Percentiles rank a stretch among this genome's conserved stretches.
Conservation (phyloP, 2,113 vertebrate species). For the Pseudonaja textilis region DNA sequence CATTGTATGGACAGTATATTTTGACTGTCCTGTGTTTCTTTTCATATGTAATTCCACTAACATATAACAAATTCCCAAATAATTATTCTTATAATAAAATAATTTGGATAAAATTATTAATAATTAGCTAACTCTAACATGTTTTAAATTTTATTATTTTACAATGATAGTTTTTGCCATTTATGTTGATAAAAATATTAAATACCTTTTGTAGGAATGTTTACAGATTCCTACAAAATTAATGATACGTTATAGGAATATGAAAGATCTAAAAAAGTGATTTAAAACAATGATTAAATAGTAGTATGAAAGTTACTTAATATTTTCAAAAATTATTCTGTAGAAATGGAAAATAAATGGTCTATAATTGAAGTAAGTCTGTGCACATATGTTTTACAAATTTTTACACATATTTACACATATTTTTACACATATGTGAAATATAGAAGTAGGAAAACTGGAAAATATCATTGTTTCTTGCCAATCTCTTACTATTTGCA, state of each 20-base stretch:
- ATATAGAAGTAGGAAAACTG: neutral
- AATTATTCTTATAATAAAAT: neutral
- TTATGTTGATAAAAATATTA: neutral
- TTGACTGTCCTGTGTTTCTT: constrained; percentile 44
- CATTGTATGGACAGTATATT: constrained; percentile 45
- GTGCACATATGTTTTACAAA: constrained; percentile 34
- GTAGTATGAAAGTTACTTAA: neutral
- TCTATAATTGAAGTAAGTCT: constrained; percentile 16
- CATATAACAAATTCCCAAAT: constrained; percentile 34
- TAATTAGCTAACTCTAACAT: neutral
- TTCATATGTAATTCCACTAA: constrained; percentile 30
- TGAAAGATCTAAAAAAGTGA: neutral
- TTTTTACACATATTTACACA: neutral
- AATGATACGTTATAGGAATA: constrained; percentile 27
- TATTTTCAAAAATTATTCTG: constrained; percentile 21
- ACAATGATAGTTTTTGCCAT: constrained; percentile 5
- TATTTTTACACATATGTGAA: neutral
- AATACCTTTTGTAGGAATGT: neutral
- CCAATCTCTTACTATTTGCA: neutral
- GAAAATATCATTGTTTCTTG: constrained; percentile 7
- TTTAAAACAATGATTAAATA: constrained; percentile 32
- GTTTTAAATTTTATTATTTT: constrained; percentile 14
- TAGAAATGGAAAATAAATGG: constrained; percentile 23
- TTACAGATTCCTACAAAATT: neutral
- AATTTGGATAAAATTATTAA: neutral